These are phyloP conservation scores for Gila orcuttii DNA, from an alignment of 2,113 vertebrate species.

Conservation along the genomic window DNA sequence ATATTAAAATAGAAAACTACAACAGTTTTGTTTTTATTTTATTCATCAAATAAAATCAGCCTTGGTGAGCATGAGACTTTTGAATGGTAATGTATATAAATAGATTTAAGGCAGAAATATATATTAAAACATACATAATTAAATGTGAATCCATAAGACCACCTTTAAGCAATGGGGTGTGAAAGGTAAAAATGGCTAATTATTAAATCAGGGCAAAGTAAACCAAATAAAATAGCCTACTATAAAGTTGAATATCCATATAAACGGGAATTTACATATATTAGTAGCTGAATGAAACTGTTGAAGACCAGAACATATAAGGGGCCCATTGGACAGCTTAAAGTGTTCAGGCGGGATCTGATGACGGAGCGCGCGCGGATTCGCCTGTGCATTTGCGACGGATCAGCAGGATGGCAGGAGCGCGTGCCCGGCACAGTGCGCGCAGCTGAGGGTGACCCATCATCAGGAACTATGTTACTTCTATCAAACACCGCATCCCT, in stretches of 20 bases:
- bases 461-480: slow-evolving; percentile 59
- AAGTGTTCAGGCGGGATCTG: slow-evolving; percentile 29
- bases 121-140: not conserved
- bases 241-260: not conserved
- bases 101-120: not conserved
- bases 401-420: slow-evolving; percentile 28
- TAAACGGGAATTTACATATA: not conserved
- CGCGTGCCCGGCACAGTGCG: slow-evolving; percentile 47
- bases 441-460: slow-evolving; percentile 29
- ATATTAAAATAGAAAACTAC: not conserved
- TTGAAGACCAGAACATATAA: not conserved
- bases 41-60: not conserved
- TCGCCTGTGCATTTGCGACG: slow-evolving; percentile 37
- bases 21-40: not conserved
- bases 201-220: not conserved
- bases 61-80: not conserved
- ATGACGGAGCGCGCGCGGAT: not conserved
- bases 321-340: not conserved
- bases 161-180: not conserved
- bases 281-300: not conserved
- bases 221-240: not conserved
- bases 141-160: not conserved
- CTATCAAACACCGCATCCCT: slow-evolving; percentile 46
- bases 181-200: not conserved
- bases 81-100: not conserved